Base-by-base conservation (phyloP, 2,113 vertebrate genomes). In the Balaenoptera acutorostrata region DNA sequence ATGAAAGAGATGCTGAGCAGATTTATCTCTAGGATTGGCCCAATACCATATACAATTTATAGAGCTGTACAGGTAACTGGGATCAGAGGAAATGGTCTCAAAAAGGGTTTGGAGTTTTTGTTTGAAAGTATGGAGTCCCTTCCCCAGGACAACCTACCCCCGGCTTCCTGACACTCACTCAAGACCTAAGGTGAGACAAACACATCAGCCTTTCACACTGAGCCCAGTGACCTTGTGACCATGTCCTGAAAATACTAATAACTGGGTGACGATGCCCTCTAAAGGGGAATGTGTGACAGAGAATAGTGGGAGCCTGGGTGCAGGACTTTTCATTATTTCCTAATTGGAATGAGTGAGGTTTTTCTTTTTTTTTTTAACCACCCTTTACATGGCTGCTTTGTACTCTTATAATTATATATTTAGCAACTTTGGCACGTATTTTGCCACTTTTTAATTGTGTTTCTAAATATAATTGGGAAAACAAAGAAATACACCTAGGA, bases 401-500 rank as follows among this genome's bases (percentile, higher is more conserved):
- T 96, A 90, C 71, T 96, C 15, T 6, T 63, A 80, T 97, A 96
- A 98, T 98, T 95, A 93, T 82, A 95, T 96, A 97, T 98, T 98
- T 98, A 98, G 97, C 96, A 98, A 96, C 95, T 85, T 93, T 94
- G 96, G 77, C 92, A 98, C 88, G 87, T 88, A 96, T 97, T 98
- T 98, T 90, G 97, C 95, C 97, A 94, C 90, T 74, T 98, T 97
- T 97, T 98, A 98, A 98, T 98, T 98, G 90, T 98, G 88, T 88
- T 91, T 95, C 98, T 98, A 98, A 96, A 96, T 97, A 98, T 92
- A 96, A 74, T 97, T 91, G 57, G 92, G 95, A 86, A 87, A 80
- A 98, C 66, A 98, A 97, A 97, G 90, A 98, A 97, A 97, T 80
- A 97, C 88, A 95, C 59, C 55, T 46, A 77, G 93, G 77, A 95